Base-by-base conservation (phyloP, 30 jellyfish, hydroid and myxozoan species). In the Nemopilema nomurai region DNA sequence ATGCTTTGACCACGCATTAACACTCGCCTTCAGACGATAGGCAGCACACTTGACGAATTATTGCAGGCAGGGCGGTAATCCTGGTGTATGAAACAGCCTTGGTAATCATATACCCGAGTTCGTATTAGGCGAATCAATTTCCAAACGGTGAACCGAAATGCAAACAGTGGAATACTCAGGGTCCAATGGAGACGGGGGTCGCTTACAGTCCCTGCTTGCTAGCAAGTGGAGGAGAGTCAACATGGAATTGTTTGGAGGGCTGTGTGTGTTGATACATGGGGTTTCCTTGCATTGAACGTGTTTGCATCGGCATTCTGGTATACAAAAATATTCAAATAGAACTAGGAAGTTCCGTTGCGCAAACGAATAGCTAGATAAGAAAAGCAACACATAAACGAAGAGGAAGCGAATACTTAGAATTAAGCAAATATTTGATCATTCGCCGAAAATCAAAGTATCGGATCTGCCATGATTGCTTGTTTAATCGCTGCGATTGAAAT, bases 121-220 rank as follows among this genome's bases (percentile, higher is more conserved):
- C 57, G 57, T 41, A 41, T 41, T 41, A 41, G 57, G 9, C 57
- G 57, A 41, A 41, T 41, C 57, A 41, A 13, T 41, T 41, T 41
- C 57, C 6, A 41, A 41, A 41, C 57, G 57, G 57, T 13, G 13
- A 41, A 41, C 13, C 57, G 13, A 41, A 13, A 41, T 41, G 13
- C 57, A 41, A 41, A 41, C 57, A 41, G 9, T 41, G 57, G 57
- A 41, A 41, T 41, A 41, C 57, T n/a, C n/a, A n/a, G 18, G 29
- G 72, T 19, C 29, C 29, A 24, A n/a, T 63, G 29, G 21, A 19
- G 72, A 63, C 72, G 72, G 83, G 83, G 83, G 83, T 66, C 24
- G 70, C 28, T 9, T 73, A n/a, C 33, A 41, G 70, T 16, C 49
- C 6, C 6, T 41, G 57, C 57, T 13, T 41, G 51, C 49, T 29